Evolutionary conservation across 2,888 invertebrate species (phyloP).

Genomic region (Syrista parreyssii): DNA sequence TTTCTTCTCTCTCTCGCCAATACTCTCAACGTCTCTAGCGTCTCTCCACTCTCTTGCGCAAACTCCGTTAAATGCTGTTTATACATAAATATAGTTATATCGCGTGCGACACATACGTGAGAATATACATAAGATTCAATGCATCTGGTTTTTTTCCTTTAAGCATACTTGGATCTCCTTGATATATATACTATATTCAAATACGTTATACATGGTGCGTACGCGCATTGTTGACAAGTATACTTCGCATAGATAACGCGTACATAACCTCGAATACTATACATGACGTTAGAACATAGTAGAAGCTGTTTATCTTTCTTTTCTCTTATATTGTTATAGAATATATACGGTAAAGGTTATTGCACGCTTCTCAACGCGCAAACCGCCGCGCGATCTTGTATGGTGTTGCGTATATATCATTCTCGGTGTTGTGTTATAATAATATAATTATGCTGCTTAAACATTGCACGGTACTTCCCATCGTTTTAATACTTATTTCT

Average conservation of each 20-base stretch:
- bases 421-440: not conserved
- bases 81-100: not conserved
- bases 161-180: not conserved
- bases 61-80: not conserved
- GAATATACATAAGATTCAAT: slow-evolving; percentile 1
- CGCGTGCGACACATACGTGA: slow-evolving; percentile 7
- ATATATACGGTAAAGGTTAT: not conserved
- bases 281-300: not conserved
- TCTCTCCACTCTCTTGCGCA: not conserved
- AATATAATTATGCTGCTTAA: not conserved
- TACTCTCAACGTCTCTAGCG: not conserved
- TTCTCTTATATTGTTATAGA: not conserved
- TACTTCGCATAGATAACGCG: not conserved
- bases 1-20: not conserved
- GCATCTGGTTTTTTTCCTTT: not conserved
- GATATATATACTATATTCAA: not conserved
- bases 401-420: not conserved
- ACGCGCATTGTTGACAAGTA: not conserved
- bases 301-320: not conserved
- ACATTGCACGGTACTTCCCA: not conserved
- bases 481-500: not conserved
- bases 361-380: not conserved
- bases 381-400: too few relatives aligned
- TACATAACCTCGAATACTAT: too few relatives aligned
- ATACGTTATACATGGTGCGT: not conserved